These are phyloP conservation scores for Periophthalmodon schlosseri DNA, from an alignment of 2,113 vertebrate species.

Conservation along the genomic window DNA sequence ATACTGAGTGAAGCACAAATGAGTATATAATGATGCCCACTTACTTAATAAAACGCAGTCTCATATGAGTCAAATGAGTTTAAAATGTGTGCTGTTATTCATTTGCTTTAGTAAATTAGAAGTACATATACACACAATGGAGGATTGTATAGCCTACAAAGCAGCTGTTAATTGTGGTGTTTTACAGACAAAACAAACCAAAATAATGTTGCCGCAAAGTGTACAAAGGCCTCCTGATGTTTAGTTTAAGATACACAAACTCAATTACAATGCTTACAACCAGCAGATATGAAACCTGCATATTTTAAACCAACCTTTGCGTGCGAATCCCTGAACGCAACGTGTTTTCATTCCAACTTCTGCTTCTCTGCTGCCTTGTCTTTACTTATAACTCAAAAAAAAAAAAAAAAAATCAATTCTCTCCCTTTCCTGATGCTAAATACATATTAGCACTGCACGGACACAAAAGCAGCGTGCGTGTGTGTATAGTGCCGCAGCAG, in stretches of 20 bases:
- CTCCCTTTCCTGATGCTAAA: conserved; percentile 56
- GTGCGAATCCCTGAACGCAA: conserved; percentile 43
- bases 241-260: conserved; percentile 63
- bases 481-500: conserved; percentile 75
- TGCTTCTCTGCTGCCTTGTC: conserved; percentile 60
- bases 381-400: conserved; percentile 53
- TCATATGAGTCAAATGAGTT: conserved; percentile 25
- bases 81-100: background rate
- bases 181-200: conserved; percentile 48
- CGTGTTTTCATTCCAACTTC: conserved; percentile 48
- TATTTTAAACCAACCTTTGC: conserved; percentile 59
- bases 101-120: conserved; percentile 26
- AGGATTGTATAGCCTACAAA: conserved; percentile 53
- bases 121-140: conserved; percentile 13
- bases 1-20: conserved; percentile 30
- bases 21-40: conserved; percentile 16
- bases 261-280: conserved; percentile 66
- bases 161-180: conserved; percentile 42
- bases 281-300: conserved; percentile 41
- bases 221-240: conserved; percentile 61
- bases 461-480: conserved; percentile 76
- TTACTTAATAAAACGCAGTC: conserved; percentile 25
- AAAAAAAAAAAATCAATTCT: conserved; percentile 35
- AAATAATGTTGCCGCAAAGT: conserved; percentile 44
- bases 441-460: conserved; percentile 65